Evolutionary conservation across 2,888 invertebrate genomes (phyloP).

Genomic region (Lithophane ornitopus): DNA sequence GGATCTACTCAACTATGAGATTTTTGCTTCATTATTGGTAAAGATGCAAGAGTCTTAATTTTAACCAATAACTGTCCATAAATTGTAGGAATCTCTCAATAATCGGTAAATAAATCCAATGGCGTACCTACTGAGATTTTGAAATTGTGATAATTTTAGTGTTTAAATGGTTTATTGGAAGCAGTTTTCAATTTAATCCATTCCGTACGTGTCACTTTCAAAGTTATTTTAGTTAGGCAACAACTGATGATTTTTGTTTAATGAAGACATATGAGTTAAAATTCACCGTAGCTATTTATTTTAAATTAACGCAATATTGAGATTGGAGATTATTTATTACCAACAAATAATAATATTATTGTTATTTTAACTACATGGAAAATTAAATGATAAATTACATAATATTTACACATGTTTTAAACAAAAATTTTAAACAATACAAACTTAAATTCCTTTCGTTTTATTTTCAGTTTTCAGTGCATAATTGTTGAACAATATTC

Average conservation of each 20-base stretch:
- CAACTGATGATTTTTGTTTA: background rate
- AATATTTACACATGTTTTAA: slow-evolving; percentile 2
- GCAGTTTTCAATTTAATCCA: background rate
- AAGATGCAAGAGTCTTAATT: no score
- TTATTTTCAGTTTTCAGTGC: slow-evolving; percentile 18
- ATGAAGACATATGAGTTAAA: background rate
- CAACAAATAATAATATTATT: background rate
- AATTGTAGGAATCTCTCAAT: background rate
- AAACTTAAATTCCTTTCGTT: background rate
- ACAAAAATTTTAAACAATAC: background rate
- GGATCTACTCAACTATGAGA: no score
- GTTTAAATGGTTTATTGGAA: background rate
- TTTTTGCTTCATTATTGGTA: no score
- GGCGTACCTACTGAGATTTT: background rate
- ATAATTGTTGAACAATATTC: slow-evolving; percentile 23
- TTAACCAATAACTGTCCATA: no score
- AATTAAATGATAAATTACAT: background rate
- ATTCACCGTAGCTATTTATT: background rate
- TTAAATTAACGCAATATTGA: background rate
- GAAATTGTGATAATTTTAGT: background rate
- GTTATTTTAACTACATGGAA: background rate
- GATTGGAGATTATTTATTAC: background rate
- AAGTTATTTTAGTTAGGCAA: no score
- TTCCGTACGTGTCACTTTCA: background rate
- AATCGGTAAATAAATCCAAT: background rate